Conservation (phyloP, 1,140 invertebrate genomes). For the Drosophila pachea region DNA sequence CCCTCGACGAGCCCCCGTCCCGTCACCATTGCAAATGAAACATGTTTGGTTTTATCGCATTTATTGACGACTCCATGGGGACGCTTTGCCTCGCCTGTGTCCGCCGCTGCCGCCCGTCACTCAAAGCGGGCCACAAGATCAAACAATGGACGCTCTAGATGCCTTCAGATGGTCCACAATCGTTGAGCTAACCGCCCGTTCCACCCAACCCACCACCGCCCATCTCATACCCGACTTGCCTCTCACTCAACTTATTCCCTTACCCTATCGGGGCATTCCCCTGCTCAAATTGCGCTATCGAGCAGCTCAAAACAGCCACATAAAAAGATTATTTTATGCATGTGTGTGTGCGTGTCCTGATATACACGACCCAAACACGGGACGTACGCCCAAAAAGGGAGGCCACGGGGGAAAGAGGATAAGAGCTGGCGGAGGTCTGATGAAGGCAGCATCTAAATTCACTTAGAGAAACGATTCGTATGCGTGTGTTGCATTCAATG, state of each 20-base stretch:
- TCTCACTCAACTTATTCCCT: no score
- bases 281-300: constrained; percentile 61
- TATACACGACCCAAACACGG: constrained; percentile 10
- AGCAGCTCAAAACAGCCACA: constrained; percentile 72
- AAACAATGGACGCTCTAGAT: constrained; percentile 59
- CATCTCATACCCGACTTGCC: no score
- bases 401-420: no score
- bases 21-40: constrained; percentile 65
- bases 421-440: no score
- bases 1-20: not conserved
- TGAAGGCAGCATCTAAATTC: constrained; percentile 53
- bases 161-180: constrained; percentile 2
- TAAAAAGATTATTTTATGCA: constrained; percentile 73
- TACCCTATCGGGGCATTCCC: not conserved
- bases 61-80: constrained; percentile 74
- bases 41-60: constrained; percentile 77
- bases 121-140: constrained; percentile 55
- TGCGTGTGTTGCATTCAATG: constrained; percentile 35
- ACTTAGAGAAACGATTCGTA: constrained; percentile 64
- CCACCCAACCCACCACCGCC: not conserved
- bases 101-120: not conserved
- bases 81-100: constrained; percentile 53
- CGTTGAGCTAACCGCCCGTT: not conserved
- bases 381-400: not conserved
- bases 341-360: constrained; percentile 35